A percentile compares a stretch with the other conserved stretches of the same genome.
Conservation (phyloP, 2,113 vertebrate species). For the Willisornis vidua region DNA sequence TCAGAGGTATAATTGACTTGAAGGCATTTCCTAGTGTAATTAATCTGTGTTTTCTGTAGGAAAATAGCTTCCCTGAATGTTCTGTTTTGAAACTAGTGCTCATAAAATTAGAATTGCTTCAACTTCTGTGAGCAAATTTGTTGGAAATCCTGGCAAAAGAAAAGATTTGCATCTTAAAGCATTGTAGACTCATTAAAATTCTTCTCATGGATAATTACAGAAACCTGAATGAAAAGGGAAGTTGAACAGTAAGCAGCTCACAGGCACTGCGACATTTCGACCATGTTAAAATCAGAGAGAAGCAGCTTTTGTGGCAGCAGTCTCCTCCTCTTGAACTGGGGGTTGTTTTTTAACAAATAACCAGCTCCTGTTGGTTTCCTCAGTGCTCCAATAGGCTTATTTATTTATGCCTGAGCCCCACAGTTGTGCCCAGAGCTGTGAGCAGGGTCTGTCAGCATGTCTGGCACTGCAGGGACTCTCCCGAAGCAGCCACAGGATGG, state of each 20-base stretch:
- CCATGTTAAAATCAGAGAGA: conserved; percentile 69
- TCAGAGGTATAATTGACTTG: neutral
- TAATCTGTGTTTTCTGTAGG: neutral
- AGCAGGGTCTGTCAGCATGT: conserved; percentile 47
- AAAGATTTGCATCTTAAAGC: conserved; percentile 79
- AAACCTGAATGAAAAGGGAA: conserved; percentile 64
- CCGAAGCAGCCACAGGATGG: neutral
- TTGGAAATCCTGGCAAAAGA: conserved; percentile 14
- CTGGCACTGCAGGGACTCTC: neutral
- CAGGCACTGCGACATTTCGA: conserved; percentile 36
- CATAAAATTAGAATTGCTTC: neutral
- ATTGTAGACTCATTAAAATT: conserved; percentile 76
- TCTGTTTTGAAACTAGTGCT: neutral
- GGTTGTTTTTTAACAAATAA: conserved; percentile 26
- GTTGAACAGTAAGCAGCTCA: conserved; percentile 66
- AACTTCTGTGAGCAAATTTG: neutral
- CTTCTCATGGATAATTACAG: conserved; percentile 65
- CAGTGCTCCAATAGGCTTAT: neutral
- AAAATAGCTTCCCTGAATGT: neutral
- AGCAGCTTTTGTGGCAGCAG: conserved; percentile 50
- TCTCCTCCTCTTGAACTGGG: conserved; percentile 51
- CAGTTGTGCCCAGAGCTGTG: neutral
- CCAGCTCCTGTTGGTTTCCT: neutral
- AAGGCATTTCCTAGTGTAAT: conserved; percentile 11
- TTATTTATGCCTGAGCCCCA: neutral